These are phyloP conservation scores for Tetraodon nigroviridis DNA, from an alignment of 2,113 vertebrate species.

Conservation along the genomic window DNA sequence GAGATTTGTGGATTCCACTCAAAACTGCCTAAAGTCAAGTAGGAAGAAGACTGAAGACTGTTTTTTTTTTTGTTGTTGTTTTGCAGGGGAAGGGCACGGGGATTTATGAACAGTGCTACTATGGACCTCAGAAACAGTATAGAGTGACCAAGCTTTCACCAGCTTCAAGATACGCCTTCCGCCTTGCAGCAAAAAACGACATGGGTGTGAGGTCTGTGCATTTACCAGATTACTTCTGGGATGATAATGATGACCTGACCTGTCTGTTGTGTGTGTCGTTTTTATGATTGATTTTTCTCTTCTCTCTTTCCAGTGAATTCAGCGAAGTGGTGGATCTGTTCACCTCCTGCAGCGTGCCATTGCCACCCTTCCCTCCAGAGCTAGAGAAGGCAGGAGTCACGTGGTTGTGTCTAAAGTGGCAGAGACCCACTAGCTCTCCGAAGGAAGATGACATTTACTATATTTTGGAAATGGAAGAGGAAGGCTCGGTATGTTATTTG, in stretches of 20 bases:
- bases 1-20: too few species aligned
- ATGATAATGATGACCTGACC: not conserved
- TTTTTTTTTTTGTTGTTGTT: constrained; percentile 1
- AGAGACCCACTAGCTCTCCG: constrained; percentile 86
- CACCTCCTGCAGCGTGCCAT: constrained; percentile 95
- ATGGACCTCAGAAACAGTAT: constrained; percentile 91
- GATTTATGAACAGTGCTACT: constrained; percentile 89
- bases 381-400: constrained; percentile 87
- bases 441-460: constrained; percentile 94
- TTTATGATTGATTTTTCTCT: constrained; percentile 16
- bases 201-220: constrained; percentile 85
- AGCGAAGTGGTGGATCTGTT: constrained; percentile 93
- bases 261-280: constrained; percentile 43
- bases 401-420: constrained; percentile 91
- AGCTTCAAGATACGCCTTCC: constrained; percentile 92
- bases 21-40: too few species aligned
- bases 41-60: too few species aligned
- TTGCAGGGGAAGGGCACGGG: constrained; percentile 87
- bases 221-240: too few species aligned
- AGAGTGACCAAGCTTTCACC: constrained; percentile 90
- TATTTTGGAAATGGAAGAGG: constrained; percentile 96
- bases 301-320: constrained; percentile 82
- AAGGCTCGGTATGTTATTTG: constrained; percentile 82
- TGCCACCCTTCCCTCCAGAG: constrained; percentile 84
- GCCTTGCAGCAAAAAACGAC: constrained; percentile 93